Evolutionary conservation across 1,140 invertebrate genomes (phyloP).

Genomic region (Ctenoplectra terminalis): DNA sequence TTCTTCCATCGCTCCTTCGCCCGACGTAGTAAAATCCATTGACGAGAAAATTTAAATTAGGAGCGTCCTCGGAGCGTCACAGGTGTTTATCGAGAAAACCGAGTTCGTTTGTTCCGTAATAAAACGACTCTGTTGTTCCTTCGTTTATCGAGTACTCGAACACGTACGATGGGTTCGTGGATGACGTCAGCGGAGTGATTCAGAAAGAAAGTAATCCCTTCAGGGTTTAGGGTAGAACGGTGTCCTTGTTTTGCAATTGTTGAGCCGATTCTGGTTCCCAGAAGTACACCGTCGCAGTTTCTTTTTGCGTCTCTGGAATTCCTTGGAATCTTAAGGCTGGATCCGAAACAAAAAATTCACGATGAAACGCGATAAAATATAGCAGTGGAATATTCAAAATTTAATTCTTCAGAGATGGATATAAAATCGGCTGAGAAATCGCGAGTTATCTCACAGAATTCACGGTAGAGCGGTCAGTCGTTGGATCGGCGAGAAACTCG

Average conservation of each 20-base stretch:
- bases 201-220: not conserved
- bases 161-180: not conserved
- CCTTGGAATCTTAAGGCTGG: no score
- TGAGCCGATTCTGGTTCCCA: no score
- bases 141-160: not conserved
- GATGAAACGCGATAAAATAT: no score
- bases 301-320: no score
- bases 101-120: no score
- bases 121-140: not conserved
- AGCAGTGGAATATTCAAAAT: no score
- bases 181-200: not conserved
- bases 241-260: no score
- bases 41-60: slow-evolving; percentile 3
- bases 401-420: not conserved
- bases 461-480: slow-evolving; percentile 1
- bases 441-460: not conserved
- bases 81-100: not conserved
- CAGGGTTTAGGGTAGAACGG: not conserved
- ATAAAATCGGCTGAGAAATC: not conserved
- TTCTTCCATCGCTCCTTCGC: not conserved
- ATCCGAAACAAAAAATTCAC: no score
- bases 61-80: not conserved
- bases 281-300: no score
- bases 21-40: not conserved
- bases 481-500: not conserved